Evolutionary conservation across 1,140 invertebrate species (phyloP).

Genomic region (Cepaea nemoralis): DNA sequence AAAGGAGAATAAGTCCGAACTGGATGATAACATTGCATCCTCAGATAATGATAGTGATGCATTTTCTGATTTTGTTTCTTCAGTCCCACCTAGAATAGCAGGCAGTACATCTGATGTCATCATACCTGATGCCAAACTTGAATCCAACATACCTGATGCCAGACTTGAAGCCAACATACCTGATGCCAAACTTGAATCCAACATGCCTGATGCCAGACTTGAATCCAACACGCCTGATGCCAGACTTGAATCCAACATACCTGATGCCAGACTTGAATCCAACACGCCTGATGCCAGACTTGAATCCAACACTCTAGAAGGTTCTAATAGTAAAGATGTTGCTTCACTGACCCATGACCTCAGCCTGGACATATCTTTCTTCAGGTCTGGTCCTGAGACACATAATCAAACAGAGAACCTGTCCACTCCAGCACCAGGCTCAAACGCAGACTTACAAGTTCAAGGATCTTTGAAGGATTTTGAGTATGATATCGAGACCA

Average conservation of each 20-base stretch:
- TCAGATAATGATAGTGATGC: background rate
- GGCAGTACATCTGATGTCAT: background rate
- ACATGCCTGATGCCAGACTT: background rate
- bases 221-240: too few relatives aligned
- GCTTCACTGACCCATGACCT: too few relatives aligned
- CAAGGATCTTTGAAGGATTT: background rate
- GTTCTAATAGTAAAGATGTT: too few relatives aligned
- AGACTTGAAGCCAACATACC: slow-evolving; percentile 25
- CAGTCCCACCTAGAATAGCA: background rate
- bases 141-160: background rate
- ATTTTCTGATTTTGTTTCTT: slow-evolving; percentile 2
- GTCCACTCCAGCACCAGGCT: background rate
- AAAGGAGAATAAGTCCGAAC: too few relatives aligned
- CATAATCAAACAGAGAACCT: background rate
- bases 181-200: slow-evolving; percentile 13
- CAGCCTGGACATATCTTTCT: background rate
- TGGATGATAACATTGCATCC: too few relatives aligned
- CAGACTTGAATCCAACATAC: too few relatives aligned
- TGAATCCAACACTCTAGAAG: too few relatives aligned
- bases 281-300: too few relatives aligned
- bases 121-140: background rate
- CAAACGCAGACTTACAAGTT: background rate
- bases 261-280: too few relatives aligned
- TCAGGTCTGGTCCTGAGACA: background rate
- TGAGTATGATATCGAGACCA: background rate